phyloP scores from a whole-genome alignment of 2,113 vertebrate species.

The Trogon surrucura region DNA sequence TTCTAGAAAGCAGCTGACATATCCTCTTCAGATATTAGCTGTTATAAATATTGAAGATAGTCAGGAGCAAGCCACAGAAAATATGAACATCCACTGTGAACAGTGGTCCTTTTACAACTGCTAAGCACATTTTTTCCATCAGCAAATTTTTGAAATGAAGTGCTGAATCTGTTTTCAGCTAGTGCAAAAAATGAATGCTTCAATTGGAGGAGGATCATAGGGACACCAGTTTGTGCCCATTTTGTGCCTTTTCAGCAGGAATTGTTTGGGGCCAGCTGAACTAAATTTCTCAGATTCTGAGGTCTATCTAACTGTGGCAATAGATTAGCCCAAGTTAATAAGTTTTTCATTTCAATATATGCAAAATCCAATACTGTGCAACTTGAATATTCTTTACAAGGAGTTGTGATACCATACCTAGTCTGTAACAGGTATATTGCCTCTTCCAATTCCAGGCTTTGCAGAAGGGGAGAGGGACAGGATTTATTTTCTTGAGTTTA shows the following conservation, averaged over 20 bases:
- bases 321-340: not conserved
- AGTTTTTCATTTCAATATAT: not conserved
- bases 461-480: not conserved
- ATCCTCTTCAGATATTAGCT: not conserved
- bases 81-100: not conserved
- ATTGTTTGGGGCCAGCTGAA: not conserved
- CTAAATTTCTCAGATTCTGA: not conserved
- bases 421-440: not conserved
- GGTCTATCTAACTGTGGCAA: not conserved
- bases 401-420: not conserved
- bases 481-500: not conserved
- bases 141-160: not conserved
- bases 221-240: not conserved
- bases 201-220: not conserved
- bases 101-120: not conserved
- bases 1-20: not conserved
- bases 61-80: not conserved
- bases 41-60: not conserved
- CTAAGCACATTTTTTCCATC: not conserved
- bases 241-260: not conserved
- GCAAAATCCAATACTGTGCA: not conserved
- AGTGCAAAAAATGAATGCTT: not conserved
- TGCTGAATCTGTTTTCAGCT: not conserved
- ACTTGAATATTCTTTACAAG: not conserved
- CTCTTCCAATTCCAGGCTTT: not conserved